Percentiles rank a stretch among this genome's conserved stretches.
These are phyloP conservation scores for Irena cyanogastra DNA, from an alignment of 2,113 vertebrate species.

Conservation along the genomic window DNA sequence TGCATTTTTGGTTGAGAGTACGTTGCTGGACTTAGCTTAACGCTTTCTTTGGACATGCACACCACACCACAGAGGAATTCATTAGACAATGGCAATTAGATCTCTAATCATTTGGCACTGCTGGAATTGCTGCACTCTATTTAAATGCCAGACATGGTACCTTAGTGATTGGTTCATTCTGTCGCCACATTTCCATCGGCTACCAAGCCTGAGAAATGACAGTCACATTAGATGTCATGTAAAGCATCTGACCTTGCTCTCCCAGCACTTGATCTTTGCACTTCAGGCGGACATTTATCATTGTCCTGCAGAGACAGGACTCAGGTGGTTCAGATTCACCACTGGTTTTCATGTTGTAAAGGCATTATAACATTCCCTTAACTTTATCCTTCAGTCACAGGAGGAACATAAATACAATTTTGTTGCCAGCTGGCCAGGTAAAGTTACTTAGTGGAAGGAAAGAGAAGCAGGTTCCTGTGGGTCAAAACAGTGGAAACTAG, in stretches of 20 bases:
- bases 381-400: not conserved
- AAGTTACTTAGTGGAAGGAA: not conserved
- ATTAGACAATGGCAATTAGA: constrained; percentile 69
- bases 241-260: constrained; percentile 75
- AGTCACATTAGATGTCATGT: constrained; percentile 71
- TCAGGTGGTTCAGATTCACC: constrained; percentile 65
- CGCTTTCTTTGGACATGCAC: not conserved
- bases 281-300: constrained; percentile 69
- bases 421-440: not conserved
- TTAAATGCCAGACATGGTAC: constrained; percentile 72
- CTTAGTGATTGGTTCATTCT: constrained; percentile 69
- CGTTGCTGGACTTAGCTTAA: not conserved
- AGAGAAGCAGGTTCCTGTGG: not conserved
- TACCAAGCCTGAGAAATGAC: constrained; percentile 69
- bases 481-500: not conserved
- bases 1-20: constrained; percentile 8
- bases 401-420: not conserved
- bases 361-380: not conserved
- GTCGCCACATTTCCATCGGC: constrained; percentile 60
- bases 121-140: constrained; percentile 53
- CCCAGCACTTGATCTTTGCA: constrained; percentile 74
- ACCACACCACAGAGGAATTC: constrained; percentile 35
- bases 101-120: constrained; percentile 66
- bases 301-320: constrained; percentile 56
- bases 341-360: constrained; percentile 34